Evolutionary conservation across 2,888 invertebrate genomes (phyloP).

Genomic region (Hemicrepidius hirtus): DNA sequence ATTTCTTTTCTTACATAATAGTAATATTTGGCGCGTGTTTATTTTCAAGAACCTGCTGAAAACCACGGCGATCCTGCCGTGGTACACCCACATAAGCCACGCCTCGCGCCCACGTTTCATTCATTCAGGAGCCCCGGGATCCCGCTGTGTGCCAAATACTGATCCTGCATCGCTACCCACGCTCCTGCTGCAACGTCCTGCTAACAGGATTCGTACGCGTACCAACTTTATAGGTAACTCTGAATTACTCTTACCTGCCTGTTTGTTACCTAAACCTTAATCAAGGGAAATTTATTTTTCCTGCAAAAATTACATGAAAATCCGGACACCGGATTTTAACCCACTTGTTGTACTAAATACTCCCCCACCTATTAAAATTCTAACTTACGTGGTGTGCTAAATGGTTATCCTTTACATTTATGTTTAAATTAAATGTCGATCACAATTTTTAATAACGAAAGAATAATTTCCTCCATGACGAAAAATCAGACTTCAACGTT

Average conservation of each 20-base stretch:
- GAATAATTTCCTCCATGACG: too few relatives aligned
- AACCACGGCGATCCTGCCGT: conserved; percentile 53
- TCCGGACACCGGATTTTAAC: background rate
- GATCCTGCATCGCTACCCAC: conserved; percentile 59
- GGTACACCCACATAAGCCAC: conserved; percentile 60
- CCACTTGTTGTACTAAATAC: conserved; percentile 4
- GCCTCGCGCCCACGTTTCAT: conserved; percentile 62
- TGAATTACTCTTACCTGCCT: background rate
- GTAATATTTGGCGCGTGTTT: conserved; percentile 35
- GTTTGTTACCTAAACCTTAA: background rate
- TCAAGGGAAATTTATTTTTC: background rate
- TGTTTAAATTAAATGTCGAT: too few relatives aligned
- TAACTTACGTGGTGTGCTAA: background rate
- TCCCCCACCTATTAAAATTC: background rate
- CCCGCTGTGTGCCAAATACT: conserved; percentile 55
- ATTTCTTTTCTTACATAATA: background rate
- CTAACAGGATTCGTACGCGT: conserved; percentile 33
- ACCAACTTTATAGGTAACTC: conserved; percentile 12
- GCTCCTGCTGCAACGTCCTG: conserved; percentile 56
- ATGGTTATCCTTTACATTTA: too few relatives aligned
- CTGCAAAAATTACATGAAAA: background rate
- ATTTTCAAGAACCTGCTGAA: conserved; percentile 44
- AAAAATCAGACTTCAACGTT: too few relatives aligned
- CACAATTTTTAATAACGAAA: too few relatives aligned
- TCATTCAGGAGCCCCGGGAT: conserved; percentile 62